phyloP scores from a whole-genome alignment of 2,888 invertebrate species.

The Cryptocheilus praepositus region DNA sequence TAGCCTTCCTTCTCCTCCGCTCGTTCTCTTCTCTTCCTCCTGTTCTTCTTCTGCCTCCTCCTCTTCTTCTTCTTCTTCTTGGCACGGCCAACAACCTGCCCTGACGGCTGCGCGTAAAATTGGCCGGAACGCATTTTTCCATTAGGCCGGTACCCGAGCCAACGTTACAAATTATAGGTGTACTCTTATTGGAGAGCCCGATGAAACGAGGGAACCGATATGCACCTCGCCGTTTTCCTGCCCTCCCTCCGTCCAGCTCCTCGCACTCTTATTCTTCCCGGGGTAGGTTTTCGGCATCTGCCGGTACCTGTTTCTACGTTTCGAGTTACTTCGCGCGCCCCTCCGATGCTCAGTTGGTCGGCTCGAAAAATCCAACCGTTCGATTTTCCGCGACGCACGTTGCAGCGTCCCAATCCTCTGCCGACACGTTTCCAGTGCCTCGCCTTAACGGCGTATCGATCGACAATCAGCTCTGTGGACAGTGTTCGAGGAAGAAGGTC shows the following conservation, averaged over 20 bases:
- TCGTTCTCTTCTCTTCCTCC: background rate
- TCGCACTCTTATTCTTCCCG: too few species aligned
- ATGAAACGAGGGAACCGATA: slow-evolving; percentile 57
- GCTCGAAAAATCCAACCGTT: too few species aligned
- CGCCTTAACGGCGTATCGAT: slow-evolving; percentile 2
- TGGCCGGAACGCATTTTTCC: slow-evolving; percentile 69
- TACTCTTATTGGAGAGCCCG: slow-evolving; percentile 57
- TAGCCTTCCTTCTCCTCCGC: slow-evolving; percentile 6
- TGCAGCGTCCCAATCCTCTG: too few species aligned
- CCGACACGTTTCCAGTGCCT: background rate
- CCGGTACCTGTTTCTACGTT: too few species aligned
- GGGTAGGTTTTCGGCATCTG: too few species aligned
- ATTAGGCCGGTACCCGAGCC: slow-evolving; percentile 65
- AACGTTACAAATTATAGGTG: slow-evolving; percentile 69
- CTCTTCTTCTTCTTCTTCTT: slow-evolving; percentile 21
- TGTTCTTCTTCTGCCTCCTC: background rate
- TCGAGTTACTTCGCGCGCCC: too few species aligned
- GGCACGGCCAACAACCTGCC: slow-evolving; percentile 49
- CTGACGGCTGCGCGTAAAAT: slow-evolving; percentile 65
- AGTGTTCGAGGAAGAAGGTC: background rate
- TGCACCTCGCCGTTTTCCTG: slow-evolving; percentile 47
- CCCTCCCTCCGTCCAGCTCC: slow-evolving; percentile 11
- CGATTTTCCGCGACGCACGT: too few species aligned
- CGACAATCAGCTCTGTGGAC: slow-evolving; percentile 4
- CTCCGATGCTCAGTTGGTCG: too few species aligned